These are phyloP conservation scores for Drosophila sulfurigaster DNA, from an alignment of 1,140 invertebrate species.

Conservation along the genomic window DNA sequence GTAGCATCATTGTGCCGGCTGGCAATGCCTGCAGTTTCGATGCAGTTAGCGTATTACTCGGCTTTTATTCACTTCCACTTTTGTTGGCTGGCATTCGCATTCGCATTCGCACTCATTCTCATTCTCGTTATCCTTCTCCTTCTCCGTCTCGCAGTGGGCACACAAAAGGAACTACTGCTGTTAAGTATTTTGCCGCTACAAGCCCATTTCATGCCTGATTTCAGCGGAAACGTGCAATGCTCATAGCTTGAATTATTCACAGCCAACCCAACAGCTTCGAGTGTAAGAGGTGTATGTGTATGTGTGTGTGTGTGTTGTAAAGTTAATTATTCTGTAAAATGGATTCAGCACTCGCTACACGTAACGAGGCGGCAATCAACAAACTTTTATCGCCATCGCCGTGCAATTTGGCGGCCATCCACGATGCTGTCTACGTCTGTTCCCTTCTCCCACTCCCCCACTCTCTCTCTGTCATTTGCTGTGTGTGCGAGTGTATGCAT, in stretches of 20 bases:
- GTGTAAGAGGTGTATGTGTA: neutral
- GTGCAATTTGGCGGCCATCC: slow-evolving; percentile 48
- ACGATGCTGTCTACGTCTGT: slow-evolving; percentile 20
- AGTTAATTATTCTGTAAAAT: slow-evolving; percentile 62
- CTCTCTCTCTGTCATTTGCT: neutral
- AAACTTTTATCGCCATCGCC: slow-evolving; percentile 52
- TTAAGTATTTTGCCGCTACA: slow-evolving; percentile 33
- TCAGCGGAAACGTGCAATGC: slow-evolving; percentile 39
- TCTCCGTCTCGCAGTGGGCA: neutral
- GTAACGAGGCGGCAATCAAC: slow-evolving; percentile 53
- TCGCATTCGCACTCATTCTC: neutral
- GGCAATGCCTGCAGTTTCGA: too few species aligned
- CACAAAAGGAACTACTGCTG: slow-evolving; percentile 27
- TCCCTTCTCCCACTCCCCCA: neutral
- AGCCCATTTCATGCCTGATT: slow-evolving; percentile 65
- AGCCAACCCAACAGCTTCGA: slow-evolving; percentile 4
- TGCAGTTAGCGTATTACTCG: slow-evolving; percentile 24
- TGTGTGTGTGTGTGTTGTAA: slow-evolving; percentile 40
- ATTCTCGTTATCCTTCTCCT: too few species aligned
- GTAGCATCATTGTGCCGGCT: too few species aligned
- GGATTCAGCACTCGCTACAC: slow-evolving; percentile 54
- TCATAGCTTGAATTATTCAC: slow-evolving; percentile 55
- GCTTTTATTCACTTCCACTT: slow-evolving; percentile 11
- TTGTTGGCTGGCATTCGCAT: neutral
- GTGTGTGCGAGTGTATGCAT: slow-evolving; percentile 60